Evolutionary conservation across 2,797 vertebrate species (phyloP).

Genomic region (Enoplosus armatus): DNA sequence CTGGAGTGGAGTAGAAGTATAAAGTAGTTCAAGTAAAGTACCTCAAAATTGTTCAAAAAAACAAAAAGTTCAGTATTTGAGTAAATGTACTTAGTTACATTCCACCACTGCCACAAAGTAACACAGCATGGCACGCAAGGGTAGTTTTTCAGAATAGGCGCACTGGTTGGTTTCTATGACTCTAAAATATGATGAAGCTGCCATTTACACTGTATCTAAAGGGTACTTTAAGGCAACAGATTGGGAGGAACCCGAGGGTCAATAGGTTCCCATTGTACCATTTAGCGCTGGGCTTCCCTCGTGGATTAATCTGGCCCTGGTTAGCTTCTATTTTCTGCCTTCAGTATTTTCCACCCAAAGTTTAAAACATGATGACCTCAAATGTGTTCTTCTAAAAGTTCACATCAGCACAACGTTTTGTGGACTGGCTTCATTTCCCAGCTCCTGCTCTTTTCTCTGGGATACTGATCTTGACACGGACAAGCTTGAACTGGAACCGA

Average conservation of each 20-base stretch:
- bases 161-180: not conserved
- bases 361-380: slow-evolving; percentile 29
- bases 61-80: not conserved
- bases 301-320: not conserved
- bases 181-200: not conserved
- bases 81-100: not conserved
- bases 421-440: not conserved
- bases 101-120: not conserved
- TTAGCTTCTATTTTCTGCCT: slow-evolving; percentile 16
- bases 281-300: not conserved
- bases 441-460: not conserved
- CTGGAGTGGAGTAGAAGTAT: too few species aligned
- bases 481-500: not conserved
- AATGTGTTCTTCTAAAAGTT: not conserved
- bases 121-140: not conserved
- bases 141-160: too few species aligned
- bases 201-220: not conserved
- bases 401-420: not conserved
- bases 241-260: not conserved
- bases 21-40: too few species aligned
- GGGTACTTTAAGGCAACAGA: not conserved
- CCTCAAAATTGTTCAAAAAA: too few species aligned
- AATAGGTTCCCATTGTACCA: not conserved
- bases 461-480: not conserved
- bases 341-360: slow-evolving; percentile 17